Conservation (phyloP, 2,888 invertebrate species). For the Cotesia congregata region DNA sequence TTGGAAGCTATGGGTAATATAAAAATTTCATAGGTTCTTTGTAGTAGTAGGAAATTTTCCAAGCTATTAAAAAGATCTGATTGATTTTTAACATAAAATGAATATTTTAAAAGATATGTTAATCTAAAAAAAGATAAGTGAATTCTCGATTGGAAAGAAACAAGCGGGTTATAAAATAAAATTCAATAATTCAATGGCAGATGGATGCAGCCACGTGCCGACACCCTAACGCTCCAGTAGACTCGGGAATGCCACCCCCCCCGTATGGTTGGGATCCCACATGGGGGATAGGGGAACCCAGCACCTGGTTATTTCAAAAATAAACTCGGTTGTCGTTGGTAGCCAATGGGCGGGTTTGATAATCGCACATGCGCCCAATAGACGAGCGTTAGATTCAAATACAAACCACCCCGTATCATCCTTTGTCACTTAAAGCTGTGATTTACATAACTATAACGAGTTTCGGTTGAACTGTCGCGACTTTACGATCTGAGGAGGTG, state of each 20-base stretch:
- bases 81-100: too few relatives aligned
- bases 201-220: not conserved
- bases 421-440: not conserved
- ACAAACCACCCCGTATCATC: not conserved
- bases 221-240: not conserved
- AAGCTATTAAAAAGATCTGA: too few relatives aligned
- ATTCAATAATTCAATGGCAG: not conserved
- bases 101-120: too few relatives aligned
- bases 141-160: too few relatives aligned
- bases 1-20: too few relatives aligned
- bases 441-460: not conserved
- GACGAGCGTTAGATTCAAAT: not conserved
- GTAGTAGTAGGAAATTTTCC: too few relatives aligned
- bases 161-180: not conserved
- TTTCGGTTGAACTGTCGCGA: not conserved
- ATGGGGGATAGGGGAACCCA: not conserved
- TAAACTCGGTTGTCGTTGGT: not conserved
- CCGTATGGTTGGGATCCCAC: constrained; percentile 27
- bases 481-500: not conserved
- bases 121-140: too few relatives aligned
- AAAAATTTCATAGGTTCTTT: too few relatives aligned
- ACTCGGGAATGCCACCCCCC: constrained; percentile 23
- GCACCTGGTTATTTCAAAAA: not conserved
- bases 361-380: not conserved
- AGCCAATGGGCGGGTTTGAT: not conserved